Evolutionary conservation across 2,888 invertebrate genomes (phyloP), one percentile per base, ranked within the genome.

Genomic region (Volucella zonaria): DNA sequence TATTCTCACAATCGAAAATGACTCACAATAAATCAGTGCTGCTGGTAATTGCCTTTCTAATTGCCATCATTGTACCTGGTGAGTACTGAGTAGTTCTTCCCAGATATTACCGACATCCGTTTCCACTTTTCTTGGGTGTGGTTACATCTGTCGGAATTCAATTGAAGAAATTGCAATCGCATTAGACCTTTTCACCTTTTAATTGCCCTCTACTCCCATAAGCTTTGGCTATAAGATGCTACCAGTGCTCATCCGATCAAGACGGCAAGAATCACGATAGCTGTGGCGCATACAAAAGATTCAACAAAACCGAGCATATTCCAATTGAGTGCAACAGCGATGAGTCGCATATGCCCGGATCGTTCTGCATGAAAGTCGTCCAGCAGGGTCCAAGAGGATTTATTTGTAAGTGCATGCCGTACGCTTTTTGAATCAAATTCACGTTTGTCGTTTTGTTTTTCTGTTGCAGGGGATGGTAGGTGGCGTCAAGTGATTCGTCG

Each of bases 331-430:
- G 99, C 91, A 97, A 95, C 89, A 97, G 96, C 90, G 98, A 98
- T 90, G 98, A 98, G 91, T 97, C 98, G 51, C 94, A 96, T 87
- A 96, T 97, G 93, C 98, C 98, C 23, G 99, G 98, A 8, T 97
- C 98, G 2, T 98, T 99, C 92, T 99, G 99, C 91, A 97, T 98
- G 94, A 99, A 99, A 93, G 94, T 97, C 31, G 96, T 97, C 1
- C 97, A 97, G 89, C 98, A 99, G 91, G 96, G 98, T 78, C 98
- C 98, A 0, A 95, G 96, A 90, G 97, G 97, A 86, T 98, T 97
- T 90, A 96, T 98, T 89, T 99, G 98, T 98, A 93, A 95, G 97
- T 95, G 4, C n/a, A 3, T 9, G n/a, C 12, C 18, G 54, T 10
- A 1, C 38, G 18, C 66, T 42, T 52, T 10, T 12, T 14, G 43